Conservation (phyloP, 1,140 invertebrate species). For the Drosophila subobscura region DNA sequence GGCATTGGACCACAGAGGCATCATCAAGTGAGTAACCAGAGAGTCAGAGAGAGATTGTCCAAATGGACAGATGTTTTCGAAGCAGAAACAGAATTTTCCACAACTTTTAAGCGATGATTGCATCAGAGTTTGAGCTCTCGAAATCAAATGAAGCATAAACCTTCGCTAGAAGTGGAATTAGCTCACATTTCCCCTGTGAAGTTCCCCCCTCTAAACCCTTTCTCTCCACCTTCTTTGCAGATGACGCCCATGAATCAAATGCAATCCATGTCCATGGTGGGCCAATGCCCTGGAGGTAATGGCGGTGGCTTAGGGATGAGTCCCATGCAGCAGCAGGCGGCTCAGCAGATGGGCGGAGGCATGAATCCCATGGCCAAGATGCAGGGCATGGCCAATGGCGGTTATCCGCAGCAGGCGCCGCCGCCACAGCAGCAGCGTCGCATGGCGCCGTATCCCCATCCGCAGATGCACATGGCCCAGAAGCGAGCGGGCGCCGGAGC, state of each 20-base stretch:
- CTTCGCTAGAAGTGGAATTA: too few species aligned
- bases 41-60: neutral
- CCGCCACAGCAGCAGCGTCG: slow-evolving; percentile 85
- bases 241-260: slow-evolving; percentile 83
- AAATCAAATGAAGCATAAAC: too few species aligned
- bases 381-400: slow-evolving; percentile 83
- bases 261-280: slow-evolving; percentile 84
- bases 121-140: neutral
- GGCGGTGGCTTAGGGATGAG: slow-evolving; percentile 84
- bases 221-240: slow-evolving; percentile 42
- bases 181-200: neutral
- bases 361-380: slow-evolving; percentile 84
- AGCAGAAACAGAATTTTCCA: slow-evolving; percentile 50
- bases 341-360: slow-evolving; percentile 70
- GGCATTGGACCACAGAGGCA: slow-evolving; percentile 68
- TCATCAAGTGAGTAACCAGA: slow-evolving; percentile 76
- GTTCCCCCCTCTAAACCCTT: neutral
- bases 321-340: slow-evolving; percentile 73
- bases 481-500: slow-evolving; percentile 84
- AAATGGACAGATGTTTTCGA: slow-evolving; percentile 49
- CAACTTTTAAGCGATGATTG: slow-evolving; percentile 1
- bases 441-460: slow-evolving; percentile 91
- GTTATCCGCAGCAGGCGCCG: slow-evolving; percentile 79
- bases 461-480: slow-evolving; percentile 92
- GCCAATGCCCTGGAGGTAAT: slow-evolving; percentile 74